Percentiles rank a stretch among this genome's conserved stretches.
phyloP scores from a whole-genome alignment of 1,140 invertebrate genomes.

The Plodia interpunctella region DNA sequence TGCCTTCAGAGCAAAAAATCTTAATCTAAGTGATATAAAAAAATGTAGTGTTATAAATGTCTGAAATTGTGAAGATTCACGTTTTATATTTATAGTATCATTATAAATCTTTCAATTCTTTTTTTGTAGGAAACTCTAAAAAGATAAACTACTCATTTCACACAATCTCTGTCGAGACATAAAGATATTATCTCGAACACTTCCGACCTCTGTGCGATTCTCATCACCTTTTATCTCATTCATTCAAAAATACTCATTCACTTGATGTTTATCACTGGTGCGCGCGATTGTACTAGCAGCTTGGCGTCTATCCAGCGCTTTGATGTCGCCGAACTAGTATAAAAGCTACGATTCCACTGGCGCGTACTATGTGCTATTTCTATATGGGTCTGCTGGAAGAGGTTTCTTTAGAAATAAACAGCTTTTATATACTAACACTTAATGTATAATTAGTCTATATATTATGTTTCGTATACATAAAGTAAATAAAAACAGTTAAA shows the following conservation, averaged over 20 bases:
- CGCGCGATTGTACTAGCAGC: neutral
- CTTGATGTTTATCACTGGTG: neutral
- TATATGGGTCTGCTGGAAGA: no score
- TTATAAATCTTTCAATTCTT: no score
- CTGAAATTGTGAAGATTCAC: no score
- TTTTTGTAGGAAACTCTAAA: neutral
- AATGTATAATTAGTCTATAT: no score
- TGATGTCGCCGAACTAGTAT: neutral
- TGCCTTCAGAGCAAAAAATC: no score
- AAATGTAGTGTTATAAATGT: no score
- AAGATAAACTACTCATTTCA: neutral
- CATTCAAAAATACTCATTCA: neutral
- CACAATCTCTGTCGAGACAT: neutral
- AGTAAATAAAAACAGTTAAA: no score
- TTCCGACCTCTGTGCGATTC: neutral
- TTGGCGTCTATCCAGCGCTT: constrained; percentile 7
- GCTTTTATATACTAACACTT: no score
- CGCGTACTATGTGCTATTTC: neutral
- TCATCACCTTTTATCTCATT: neutral
- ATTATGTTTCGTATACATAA: no score
- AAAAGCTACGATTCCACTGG: neutral
- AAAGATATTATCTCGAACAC: constrained; percentile 4
- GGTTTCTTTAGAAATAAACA: no score
- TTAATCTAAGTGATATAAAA: no score
- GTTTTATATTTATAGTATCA: no score